Evolutionary conservation across 2,797 vertebrate species (phyloP), one percentile per base, ranked within the genome.

Genomic region (Phaenicophaeus curvirostris): DNA sequence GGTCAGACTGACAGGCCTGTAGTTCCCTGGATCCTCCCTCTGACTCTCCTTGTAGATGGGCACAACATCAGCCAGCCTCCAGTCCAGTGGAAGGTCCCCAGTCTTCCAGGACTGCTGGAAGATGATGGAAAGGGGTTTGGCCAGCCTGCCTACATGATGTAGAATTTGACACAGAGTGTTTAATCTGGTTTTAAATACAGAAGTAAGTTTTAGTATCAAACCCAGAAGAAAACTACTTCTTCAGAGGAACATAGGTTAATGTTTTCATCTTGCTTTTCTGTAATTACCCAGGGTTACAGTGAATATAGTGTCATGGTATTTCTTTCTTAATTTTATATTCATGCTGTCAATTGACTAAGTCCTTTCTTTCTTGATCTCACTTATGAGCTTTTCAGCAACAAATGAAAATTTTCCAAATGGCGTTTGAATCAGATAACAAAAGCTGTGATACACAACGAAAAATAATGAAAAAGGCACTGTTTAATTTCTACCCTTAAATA

Each of bases 401-500:
- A 72, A 84, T 44, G 16, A 78, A 85, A 77, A 20, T 68, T 86
- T 93, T 72, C 66, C 31, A 86, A 67, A 81, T 33, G 6, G 9
- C 25, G 6, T 79, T 80, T 91, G 25, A 91, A 84, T 65, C 66
- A 75, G 39, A 44, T 90, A 84, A 68, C 18, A 72, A 74, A 90
- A 74, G 27, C 33, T 39, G 37, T 2, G 3, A 37, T 48, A 17
- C 3, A 39, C 18, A 78, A n/a, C 0, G 0, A 7, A 18, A 30
- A 55, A 8, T 8, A 17, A 30, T 20, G n/a, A 27, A 57, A 48
- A 28, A 0, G 2, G 6, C 13, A 28, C 12, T 48, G 7, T 30
- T 93, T 95, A 21, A 71, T 92, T 90, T 86, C 37, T 63, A 30
- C 31, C 23, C 21, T 62, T 53, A 67, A 72, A 71, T 81, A 86